phyloP scores from a whole-genome alignment of 2,113 vertebrate species.

The Puffinus mauretanicus region DNA sequence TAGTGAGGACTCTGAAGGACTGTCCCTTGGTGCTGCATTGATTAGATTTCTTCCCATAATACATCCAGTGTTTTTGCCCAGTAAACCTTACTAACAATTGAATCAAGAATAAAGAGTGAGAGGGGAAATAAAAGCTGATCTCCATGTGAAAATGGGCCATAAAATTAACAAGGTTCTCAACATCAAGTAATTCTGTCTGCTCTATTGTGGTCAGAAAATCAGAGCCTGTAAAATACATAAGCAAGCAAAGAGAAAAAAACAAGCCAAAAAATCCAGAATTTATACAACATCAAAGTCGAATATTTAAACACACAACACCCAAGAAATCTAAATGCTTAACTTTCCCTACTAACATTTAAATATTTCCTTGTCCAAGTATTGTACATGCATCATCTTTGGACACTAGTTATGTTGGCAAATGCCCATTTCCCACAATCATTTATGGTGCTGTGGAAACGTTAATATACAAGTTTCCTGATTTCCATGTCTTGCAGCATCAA shows the following conservation, averaged over 20 bases:
- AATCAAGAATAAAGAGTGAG: constrained; percentile 51
- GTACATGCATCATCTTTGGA: neutral
- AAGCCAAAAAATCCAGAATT: neutral
- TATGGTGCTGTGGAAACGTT: neutral
- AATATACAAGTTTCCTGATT: neutral
- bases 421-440: neutral
- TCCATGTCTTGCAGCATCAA: neutral
- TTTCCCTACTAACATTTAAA: neutral
- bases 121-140: constrained; percentile 62
- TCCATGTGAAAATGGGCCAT: constrained; percentile 57
- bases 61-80: constrained; percentile 74
- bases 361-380: neutral
- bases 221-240: neutral
- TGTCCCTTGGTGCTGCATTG: constrained; percentile 38
- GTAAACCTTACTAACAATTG: constrained; percentile 62
- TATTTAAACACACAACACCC: neutral
- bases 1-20: neutral
- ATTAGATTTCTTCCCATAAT: constrained; percentile 79
- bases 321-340: neutral
- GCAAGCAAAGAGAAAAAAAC: neutral
- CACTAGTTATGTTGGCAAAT: neutral
- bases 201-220: constrained; percentile 3
- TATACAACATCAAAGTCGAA: neutral
- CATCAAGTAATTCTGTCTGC: constrained; percentile 44
- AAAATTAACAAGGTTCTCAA: constrained; percentile 58